A percentile compares a stretch with the other conserved stretches of the same genome.
phyloP scores from a whole-genome alignment of 1,140 invertebrate species.

The Achatina immaculata region DNA sequence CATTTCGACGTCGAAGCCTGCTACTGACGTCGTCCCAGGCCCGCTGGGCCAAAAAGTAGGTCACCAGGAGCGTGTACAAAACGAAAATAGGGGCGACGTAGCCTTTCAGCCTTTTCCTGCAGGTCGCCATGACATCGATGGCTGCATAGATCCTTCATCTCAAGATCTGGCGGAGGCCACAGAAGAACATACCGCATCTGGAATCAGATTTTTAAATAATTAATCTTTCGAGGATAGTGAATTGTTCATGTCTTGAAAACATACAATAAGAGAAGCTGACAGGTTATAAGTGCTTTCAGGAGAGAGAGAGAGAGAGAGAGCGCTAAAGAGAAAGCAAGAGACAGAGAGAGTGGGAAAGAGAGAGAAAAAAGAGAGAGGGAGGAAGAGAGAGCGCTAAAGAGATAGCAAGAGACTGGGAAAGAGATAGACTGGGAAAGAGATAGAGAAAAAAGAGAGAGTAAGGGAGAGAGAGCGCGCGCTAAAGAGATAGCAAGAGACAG shows the following conservation, averaged over 20 bases:
- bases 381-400: background rate
- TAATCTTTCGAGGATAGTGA: too few relatives aligned
- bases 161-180: too few relatives aligned
- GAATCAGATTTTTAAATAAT: too few relatives aligned
- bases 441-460: background rate
- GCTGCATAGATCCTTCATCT: background rate
- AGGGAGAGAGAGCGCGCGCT: background rate
- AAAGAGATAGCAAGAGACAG: background rate
- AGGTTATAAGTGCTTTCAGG: too few relatives aligned
- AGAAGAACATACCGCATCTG: too few relatives aligned
- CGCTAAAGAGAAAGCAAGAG: too few relatives aligned
- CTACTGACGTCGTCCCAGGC: constrained; percentile 22
- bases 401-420: background rate
- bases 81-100: background rate
- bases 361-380: too few relatives aligned
- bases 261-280: too few relatives aligned
- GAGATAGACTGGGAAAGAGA: background rate
- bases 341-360: too few relatives aligned
- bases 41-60: constrained; percentile 1
- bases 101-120: background rate
- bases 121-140: constrained; percentile 10
- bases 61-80: constrained; percentile 22
- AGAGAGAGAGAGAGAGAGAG: too few relatives aligned
- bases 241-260: too few relatives aligned
- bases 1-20: background rate